Base-by-base conservation (phyloP, 2,888 invertebrate species). In the Archips crataeganus region DNA sequence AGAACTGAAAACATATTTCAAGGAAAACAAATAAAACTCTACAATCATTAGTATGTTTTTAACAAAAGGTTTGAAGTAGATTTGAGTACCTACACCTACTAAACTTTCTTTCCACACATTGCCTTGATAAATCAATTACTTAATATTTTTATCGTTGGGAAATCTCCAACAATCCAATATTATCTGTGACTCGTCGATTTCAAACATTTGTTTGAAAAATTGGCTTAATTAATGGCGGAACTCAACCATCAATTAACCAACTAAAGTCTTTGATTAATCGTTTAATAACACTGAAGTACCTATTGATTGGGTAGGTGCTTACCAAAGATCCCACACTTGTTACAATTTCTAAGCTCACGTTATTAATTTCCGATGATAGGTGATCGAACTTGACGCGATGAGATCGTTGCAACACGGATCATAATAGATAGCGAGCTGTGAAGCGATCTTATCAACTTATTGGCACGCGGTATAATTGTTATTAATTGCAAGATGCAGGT, bases 401-500 rank as follows among this genome's bases (percentile, higher is more conserved):
- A 15, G 39, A 10, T 34, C 2, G 42, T 59, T 57, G 61, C 61
- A 51, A 71, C 71, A 61, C 66, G 45, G 61, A 72, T 72, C 67
- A 62, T 36, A 65, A 45, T 39, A 63, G 72, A 72, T 67, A 65
- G 65, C 62, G 39, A 51, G 51, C 39, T 74, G 71, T 67, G 57
- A 66, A 74, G 71, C 70, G 76, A 64, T 79, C 76, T 78, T 77
- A 78, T 69, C 66, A 70, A 47, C 51, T 75, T 80, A 78, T 81
- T 80, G 81, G 79, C 81, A 78, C 80, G 69, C 75, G 78, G 79
- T 80, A 76, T 85, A 84, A 86, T 85, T 81, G 83, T 83, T 79
- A 86, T 85, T 84, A 85, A 87, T 86, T 83, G 79, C 74, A 76
- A 81, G 78, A 80, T 73, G 83, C 86, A 86, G 84, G 83, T 85